Percentiles rank a stretch among this genome's conserved stretches.
Conservation (phyloP, 2,797 vertebrate species). For the Furcifer pardalis region DNA sequence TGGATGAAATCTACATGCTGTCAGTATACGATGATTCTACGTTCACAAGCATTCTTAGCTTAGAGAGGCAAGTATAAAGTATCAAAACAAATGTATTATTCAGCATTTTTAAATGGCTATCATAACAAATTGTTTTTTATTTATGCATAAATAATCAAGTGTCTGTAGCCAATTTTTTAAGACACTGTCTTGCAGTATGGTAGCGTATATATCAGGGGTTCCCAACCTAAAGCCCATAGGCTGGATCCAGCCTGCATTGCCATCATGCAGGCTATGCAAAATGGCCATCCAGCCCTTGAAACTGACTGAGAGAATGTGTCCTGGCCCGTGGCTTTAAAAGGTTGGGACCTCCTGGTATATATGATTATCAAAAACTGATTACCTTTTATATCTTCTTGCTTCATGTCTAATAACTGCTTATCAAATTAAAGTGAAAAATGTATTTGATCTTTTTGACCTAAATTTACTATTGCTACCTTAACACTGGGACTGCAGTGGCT, state of each 20-base stretch:
- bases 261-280: too few relatives aligned
- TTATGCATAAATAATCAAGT: neutral
- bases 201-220: too few relatives aligned
- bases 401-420: neutral
- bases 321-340: too few relatives aligned
- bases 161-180: neutral
- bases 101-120: neutral
- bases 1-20: constrained; percentile 66
- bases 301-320: too few relatives aligned
- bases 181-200: neutral
- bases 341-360: too few relatives aligned
- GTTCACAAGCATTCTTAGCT: constrained; percentile 64
- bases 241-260: too few relatives aligned
- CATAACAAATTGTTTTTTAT: neutral
- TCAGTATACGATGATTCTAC: constrained; percentile 51
- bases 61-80: constrained; percentile 47
- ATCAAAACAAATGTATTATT: neutral
- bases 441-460: neutral
- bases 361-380: neutral
- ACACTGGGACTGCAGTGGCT: too few relatives aligned
- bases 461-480: neutral
- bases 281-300: too few relatives aligned
- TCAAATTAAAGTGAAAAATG: neutral
- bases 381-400: neutral
- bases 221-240: too few relatives aligned